phyloP scores from a whole-genome alignment of 1,140 invertebrate genomes.

The Hormaphis cornu region DNA sequence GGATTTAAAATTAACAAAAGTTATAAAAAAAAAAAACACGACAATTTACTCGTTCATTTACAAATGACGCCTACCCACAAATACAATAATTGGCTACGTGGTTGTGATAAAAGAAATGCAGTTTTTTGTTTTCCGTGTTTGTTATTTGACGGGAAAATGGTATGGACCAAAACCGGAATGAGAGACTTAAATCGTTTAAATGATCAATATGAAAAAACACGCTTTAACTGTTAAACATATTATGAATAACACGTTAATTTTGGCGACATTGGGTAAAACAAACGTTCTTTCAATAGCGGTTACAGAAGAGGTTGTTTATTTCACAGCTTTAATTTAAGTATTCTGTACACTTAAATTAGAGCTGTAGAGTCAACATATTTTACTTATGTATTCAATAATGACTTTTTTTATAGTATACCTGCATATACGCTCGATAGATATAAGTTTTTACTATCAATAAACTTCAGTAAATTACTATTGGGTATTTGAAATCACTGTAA shows the following conservation, averaged over 20 bases:
- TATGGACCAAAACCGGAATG: background rate
- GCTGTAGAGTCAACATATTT: too few relatives aligned
- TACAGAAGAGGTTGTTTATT: background rate
- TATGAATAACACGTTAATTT: too few relatives aligned
- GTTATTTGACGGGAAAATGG: background rate
- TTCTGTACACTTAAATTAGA: too few relatives aligned
- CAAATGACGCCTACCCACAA: background rate
- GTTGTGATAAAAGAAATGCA: background rate
- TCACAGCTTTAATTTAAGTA: background rate
- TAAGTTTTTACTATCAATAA: too few relatives aligned
- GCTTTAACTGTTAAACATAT: background rate
- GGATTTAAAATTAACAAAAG: background rate
- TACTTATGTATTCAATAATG: too few relatives aligned
- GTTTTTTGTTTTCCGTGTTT: background rate
- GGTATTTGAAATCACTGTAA: too few relatives aligned
- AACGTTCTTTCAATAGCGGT: too few relatives aligned
- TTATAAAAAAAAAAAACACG: background rate
- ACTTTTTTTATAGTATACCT: too few relatives aligned
- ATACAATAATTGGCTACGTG: slow-evolving; percentile 13
- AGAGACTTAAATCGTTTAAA: background rate
- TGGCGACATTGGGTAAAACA: too few relatives aligned
- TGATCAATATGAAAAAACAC: background rate
- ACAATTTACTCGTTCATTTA: background rate
- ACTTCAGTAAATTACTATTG: too few relatives aligned
- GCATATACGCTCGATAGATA: too few relatives aligned